Percentiles rank a stretch among this genome's conserved stretches.
Conservation (phyloP, 2,113 vertebrate species). For the Marmota monax region DNA sequence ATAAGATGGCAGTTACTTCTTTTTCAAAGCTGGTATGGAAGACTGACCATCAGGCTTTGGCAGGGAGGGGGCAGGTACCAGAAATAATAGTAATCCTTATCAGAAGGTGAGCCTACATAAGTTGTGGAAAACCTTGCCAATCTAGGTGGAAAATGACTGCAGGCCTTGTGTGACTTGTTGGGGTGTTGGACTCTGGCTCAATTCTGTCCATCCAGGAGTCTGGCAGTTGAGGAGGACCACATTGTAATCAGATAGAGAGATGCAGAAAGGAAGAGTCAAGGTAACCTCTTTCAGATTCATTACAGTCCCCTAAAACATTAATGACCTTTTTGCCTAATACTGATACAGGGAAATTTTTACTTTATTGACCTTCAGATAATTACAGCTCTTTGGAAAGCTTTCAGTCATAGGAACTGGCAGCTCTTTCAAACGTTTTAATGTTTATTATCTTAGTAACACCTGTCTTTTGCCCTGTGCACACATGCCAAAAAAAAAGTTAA, state of each 20-base stretch:
- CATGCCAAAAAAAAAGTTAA: conserved; percentile 46
- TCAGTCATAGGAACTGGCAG: conserved; percentile 52
- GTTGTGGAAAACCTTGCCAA: neutral
- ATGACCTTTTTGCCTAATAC: conserved; percentile 65
- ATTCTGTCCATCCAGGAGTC: neutral
- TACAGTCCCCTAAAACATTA: conserved; percentile 32
- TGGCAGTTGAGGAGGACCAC: neutral
- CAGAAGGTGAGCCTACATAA: neutral
- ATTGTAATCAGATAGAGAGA: neutral
- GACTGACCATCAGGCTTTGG: neutral
- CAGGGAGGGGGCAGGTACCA: too few species aligned
- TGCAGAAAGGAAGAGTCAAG: neutral
- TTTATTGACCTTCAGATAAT: conserved; percentile 59
- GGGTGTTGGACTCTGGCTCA: neutral
- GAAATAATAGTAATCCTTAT: neutral
- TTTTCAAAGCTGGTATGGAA: conserved; percentile 2
- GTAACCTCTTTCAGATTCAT: neutral
- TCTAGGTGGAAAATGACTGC: neutral
- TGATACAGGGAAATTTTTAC: conserved; percentile 51
- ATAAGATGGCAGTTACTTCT: neutral
- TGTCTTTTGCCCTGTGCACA: conserved; percentile 41
- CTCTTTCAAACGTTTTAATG: conserved; percentile 37
- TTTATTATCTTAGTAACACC: conserved; percentile 74
- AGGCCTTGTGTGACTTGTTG: neutral
- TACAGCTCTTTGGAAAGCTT: conserved; percentile 62